These are phyloP conservation scores for Pyrgilauda ruficollis DNA, from an alignment of 2,113 vertebrate genomes.

Conservation along the genomic window DNA sequence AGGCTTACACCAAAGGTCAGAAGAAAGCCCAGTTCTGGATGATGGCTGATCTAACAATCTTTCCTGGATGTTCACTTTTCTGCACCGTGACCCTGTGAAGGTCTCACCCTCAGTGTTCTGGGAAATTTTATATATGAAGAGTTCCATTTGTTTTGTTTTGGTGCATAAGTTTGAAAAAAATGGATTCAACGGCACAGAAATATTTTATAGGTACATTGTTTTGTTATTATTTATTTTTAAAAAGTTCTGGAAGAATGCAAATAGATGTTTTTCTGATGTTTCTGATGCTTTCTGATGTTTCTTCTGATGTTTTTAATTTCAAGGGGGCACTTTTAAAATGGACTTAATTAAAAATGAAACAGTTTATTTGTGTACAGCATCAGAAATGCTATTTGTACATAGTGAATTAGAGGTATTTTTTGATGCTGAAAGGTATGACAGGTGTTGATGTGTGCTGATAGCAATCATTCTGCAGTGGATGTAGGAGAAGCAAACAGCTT, in stretches of 20 bases:
- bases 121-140: background rate
- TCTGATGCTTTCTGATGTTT: background rate
- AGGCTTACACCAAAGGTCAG: background rate
- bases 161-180: background rate
- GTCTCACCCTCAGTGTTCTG: background rate
- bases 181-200: background rate
- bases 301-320: background rate
- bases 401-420: background rate
- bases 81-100: background rate
- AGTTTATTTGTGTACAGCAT: background rate
- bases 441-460: background rate
- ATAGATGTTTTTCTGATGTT: background rate
- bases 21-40: background rate
- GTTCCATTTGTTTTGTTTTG: background rate
- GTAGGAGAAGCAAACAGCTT: background rate
- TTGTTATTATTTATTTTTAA: background rate
- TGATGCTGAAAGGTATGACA: background rate
- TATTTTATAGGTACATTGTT: background rate
- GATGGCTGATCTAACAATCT: rapidly evolving
- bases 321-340: background rate
- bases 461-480: background rate
- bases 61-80: background rate
- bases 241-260: background rate
- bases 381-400: background rate
- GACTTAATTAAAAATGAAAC: background rate